Base-by-base conservation (phyloP, 35 echinoderm and acorn worm genomes). In the Amphiura filiformis region DNA sequence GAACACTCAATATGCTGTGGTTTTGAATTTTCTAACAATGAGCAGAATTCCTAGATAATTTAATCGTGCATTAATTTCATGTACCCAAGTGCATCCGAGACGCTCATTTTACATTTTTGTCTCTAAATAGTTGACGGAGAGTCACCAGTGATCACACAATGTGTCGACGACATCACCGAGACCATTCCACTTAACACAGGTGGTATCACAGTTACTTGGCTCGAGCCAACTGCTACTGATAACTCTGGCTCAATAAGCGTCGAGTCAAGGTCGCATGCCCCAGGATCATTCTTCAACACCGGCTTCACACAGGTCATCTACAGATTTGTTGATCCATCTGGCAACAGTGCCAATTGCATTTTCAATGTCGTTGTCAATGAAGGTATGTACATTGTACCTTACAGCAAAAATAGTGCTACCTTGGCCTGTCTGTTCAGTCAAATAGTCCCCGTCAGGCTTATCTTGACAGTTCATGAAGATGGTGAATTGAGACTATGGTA, bases 201-300 rank as follows among this genome's bases (percentile, higher is more conserved):
- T 4, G 36, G 42, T 11, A 22, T 82, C 65, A 52, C 20, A 7
- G 84, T 38, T 14, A 82, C 84, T 0, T 92, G 90, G 90, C 86
- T 57, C 30, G 90, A 87, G 82, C 90, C 90, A 30, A 81, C 90
- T 20, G 90, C 90, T 15, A n/a, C n/a, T n/a, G n/a, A n/a, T n/a
- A n/a, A n/a, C n/a, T n/a, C n/a, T n/a, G n/a, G n/a, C n/a, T n/a
- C 57, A 28, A 77, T 84, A 32, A 76, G 40, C 76, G 35, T 83
- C 13, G 61, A 81, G 41, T 39, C 80, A 57, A 36, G 35, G 22
- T 26, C 56, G 44, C 76, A 78, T n/a, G 49, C 15, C 31, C 88
- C 88, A 12, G 88, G 88, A 14, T 13, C 20, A 11, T 39, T 0
- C 31, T 90, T 90, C 34, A 3, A 28, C 39, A 15, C 76, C 23